Percentiles rank a stretch among this genome's conserved stretches.
Evolutionary conservation across 2,888 invertebrate genomes (phyloP).

Genomic region (Escarpia spicata): DNA sequence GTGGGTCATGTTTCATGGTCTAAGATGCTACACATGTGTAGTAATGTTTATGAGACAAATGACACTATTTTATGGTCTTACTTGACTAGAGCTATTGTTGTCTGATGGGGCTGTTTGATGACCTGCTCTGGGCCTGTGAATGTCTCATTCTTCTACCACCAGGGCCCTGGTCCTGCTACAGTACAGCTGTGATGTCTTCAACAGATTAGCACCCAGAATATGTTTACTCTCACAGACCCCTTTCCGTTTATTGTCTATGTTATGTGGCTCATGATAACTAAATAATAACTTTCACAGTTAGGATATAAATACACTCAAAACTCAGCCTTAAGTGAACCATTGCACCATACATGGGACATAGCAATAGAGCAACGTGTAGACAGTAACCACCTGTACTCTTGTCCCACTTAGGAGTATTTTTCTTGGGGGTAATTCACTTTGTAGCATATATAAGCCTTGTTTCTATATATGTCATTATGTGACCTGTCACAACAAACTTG

Average conservation of each 20-base stretch:
- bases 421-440: background rate
- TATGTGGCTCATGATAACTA: background rate
- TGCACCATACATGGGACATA: background rate
- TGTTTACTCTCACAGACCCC: background rate
- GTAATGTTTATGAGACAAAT: background rate
- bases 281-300: background rate
- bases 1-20: background rate
- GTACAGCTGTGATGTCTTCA: background rate
- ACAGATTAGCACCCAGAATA: background rate
- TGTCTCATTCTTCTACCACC: background rate
- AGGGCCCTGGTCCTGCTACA: background rate
- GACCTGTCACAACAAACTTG: too few relatives aligned
- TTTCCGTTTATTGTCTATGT: background rate
- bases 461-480: background rate
- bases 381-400: background rate
- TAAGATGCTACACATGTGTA: background rate
- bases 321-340: background rate
- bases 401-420: background rate
- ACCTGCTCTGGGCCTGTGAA: background rate
- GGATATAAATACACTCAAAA: background rate
- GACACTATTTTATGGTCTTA: background rate
- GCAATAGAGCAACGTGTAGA: too few relatives aligned
- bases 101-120: background rate
- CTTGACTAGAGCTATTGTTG: background rate
- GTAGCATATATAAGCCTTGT: background rate